Base-by-base conservation (phyloP, 2,113 vertebrate species). In the Corvus moneduloides region DNA sequence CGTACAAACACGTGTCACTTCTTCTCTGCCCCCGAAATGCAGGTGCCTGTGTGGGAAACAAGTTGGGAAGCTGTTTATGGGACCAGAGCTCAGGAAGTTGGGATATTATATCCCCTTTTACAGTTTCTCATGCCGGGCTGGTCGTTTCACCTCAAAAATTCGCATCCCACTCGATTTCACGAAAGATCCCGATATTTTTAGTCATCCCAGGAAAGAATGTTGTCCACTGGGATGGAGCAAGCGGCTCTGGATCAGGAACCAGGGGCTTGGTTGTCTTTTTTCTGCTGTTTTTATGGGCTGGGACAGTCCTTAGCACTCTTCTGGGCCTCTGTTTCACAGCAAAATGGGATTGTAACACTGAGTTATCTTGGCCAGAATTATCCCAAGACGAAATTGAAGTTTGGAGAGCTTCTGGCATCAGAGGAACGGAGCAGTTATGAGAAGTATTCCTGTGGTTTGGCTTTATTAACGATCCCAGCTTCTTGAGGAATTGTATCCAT, bases 1-100 rank as follows among this genome's bases (percentile, higher is more conserved):
- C 3, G 27, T 3, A 41, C 54, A 26, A 54, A 23, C 41, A 17
- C 6, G 21, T 18, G 64, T 23, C 51, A 13, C 76, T 75, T 17
- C 56, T 82, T 16, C 27, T 22, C 74, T 79, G 84, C 48, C 86
- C 22, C 81, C 67, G 30, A 94, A 95, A 77, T 10, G 39, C 89
- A 93, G 87, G 91, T 93, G 91, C 30, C 35, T 82, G 73, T 56
- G 87, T 96, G 96, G 91, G 91, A 95, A 93, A 83, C 27, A 26
- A 71, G 39, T 32, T 80, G 74, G 58, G 84, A 43, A 41, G 68
- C 48, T 87, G 63, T 77, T 95, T 59, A 71, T 87, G 87, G 84
- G 44, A 9, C 5, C 37, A 46, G 59, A 72, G 54, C 62, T 67
- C 87, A 76, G 94, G 81, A 77, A 89, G 24, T 19, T 39, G 72